Percentiles rank a stretch among this genome's conserved stretches.
Evolutionary conservation across 1,140 invertebrate genomes (phyloP).

Genomic region (Lepidotrigona ventralis): DNA sequence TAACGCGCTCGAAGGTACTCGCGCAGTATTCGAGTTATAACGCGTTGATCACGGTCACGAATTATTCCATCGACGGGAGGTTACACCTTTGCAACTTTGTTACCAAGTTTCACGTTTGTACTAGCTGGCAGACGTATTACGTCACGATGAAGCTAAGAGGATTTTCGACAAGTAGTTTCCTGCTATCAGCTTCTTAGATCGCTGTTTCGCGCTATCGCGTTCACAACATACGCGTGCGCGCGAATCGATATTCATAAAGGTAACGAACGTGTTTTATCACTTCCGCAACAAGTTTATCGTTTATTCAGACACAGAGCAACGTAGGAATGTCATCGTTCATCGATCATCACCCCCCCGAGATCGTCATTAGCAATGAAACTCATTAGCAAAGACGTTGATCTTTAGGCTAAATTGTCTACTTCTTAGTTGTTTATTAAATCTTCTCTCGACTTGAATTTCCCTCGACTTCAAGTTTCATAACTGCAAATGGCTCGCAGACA

Average conservation of each 20-base stretch:
- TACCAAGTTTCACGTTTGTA: background rate
- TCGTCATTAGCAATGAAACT: background rate
- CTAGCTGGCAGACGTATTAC: background rate
- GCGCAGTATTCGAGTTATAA: background rate
- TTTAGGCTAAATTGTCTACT: background rate
- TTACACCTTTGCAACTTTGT: background rate
- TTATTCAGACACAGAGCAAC: too few species aligned
- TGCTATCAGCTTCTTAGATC: background rate
- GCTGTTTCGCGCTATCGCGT: background rate
- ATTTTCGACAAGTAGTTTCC: background rate
- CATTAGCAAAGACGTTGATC: background rate
- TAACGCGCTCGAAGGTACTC: background rate
- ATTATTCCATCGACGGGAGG: background rate
- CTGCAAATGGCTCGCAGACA: background rate
- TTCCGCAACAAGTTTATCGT: background rate
- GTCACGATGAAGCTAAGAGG: background rate
- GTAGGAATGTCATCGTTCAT: too few species aligned
- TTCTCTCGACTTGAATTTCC: background rate
- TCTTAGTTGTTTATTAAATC: background rate
- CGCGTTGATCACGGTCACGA: background rate
- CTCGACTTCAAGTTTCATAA: background rate
- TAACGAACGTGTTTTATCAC: background rate
- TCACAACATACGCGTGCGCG: background rate
- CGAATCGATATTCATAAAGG: background rate
- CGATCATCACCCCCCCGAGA: too few species aligned